Percentiles rank a stretch among this genome's conserved stretches.
Conservation (phyloP, 2,888 invertebrate species). For the Ommatoiulus sabulosus region DNA sequence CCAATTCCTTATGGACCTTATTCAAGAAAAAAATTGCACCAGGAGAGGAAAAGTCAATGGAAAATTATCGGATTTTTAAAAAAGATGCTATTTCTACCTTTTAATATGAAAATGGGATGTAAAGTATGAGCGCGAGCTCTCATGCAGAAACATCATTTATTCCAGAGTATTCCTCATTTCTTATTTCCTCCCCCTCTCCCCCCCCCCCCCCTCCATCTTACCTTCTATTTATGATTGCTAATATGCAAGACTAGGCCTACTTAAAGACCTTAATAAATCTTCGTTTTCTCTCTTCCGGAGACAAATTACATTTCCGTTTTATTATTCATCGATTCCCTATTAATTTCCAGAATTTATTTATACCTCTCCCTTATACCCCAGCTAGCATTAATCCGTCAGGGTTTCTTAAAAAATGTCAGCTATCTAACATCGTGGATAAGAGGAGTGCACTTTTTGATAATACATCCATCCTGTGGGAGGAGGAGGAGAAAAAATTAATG, state of each 20-base stretch:
- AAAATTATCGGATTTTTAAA: constrained; percentile 17
- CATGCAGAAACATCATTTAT: not conserved
- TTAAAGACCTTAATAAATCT: not conserved
- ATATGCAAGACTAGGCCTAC: constrained; percentile 3
- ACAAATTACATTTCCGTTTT: constrained; percentile 11
- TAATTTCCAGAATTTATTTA: not conserved
- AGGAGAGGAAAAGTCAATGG: not conserved
- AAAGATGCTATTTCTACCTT: not conserved
- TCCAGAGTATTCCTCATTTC: not conserved
- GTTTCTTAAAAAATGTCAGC: not conserved
- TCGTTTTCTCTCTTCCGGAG: not conserved
- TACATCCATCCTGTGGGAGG: too few relatives aligned
- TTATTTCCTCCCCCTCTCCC: not conserved
- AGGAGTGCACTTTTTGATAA: too few relatives aligned
- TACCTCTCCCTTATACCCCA: not conserved
- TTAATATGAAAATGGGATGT: not conserved
- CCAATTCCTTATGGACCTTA: not conserved
- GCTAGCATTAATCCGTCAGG: not conserved
- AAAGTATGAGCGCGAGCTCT: not conserved
- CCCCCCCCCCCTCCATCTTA: not conserved
- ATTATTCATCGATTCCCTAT: constrained; percentile 35
- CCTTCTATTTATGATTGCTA: constrained; percentile 34
- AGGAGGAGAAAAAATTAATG: too few relatives aligned
- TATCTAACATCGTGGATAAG: too few relatives aligned
- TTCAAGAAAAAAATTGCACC: not conserved